Conservation (phyloP, 2,797 vertebrate genomes). For the Sciaenops ocellatus region DNA sequence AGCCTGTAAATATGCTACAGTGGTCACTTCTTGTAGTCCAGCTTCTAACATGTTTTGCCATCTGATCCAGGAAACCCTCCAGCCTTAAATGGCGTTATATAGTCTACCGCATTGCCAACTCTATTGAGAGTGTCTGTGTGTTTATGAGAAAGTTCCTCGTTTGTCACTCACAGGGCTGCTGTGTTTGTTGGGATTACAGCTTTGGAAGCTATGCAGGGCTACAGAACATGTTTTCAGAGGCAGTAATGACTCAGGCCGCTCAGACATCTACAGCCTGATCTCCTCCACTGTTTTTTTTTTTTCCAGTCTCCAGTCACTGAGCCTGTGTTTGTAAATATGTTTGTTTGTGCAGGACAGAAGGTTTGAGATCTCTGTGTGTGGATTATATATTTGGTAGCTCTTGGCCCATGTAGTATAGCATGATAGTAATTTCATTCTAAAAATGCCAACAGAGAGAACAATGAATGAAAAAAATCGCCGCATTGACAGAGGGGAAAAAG, state of each 20-base stretch:
- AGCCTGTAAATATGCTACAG: conserved; percentile 53
- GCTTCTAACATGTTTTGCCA: conserved; percentile 61
- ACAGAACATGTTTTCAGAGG: conserved; percentile 44
- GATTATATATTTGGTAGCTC: not conserved
- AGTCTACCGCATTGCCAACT: conserved; percentile 24
- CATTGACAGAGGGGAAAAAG: conserved; percentile 12
- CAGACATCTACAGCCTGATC: conserved; percentile 14
- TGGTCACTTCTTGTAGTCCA: conserved; percentile 44
- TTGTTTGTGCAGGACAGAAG: not conserved
- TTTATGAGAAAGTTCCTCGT: conserved; percentile 26
- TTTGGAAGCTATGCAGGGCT: conserved; percentile 24
- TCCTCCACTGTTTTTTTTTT: not conserved
- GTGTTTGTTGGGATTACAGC: conserved; percentile 45
- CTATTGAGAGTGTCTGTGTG: conserved; percentile 19
- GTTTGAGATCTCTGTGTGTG: conserved; percentile 2
- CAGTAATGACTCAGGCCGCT: conserved; percentile 41
- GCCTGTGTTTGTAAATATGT: conserved; percentile 13
- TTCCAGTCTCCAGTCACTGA: conserved; percentile 7
- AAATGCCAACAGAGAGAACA: conserved; percentile 2
- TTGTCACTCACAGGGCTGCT: conserved; percentile 9
- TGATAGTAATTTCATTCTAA: not conserved
- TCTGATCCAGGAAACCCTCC: conserved; percentile 55
- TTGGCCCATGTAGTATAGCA: not conserved
- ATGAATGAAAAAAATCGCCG: conserved; percentile 78
- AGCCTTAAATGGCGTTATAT: conserved; percentile 51